Evolutionary conservation across 2,113 vertebrate species (phyloP), one percentile per base, ranked within the genome.

Genomic region (Perognathus longimembris): DNA sequence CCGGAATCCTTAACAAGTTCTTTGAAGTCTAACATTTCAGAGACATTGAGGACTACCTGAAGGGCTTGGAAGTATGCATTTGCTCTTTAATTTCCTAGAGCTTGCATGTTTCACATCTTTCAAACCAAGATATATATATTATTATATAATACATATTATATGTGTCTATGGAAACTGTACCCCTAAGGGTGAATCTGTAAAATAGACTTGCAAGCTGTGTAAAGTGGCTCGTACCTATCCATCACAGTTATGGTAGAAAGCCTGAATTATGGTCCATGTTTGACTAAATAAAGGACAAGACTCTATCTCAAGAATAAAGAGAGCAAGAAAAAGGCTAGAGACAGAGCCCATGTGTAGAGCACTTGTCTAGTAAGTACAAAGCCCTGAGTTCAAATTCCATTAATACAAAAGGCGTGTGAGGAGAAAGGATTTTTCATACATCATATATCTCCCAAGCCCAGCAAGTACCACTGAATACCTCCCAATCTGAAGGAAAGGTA

Each of bases 1-100:
- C 59, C 69, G 67, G 88, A 96, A 93, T 95, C 36, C 77, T 91
- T 92, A 95, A 79, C 45, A 85, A 28, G 79, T 91, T 91, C 90
- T 93, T 95, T 94, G 88, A 94, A 89, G 73, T 89, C 50, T 54
- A 54, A 75, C 21, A 94, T 87, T 91, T 96, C 90, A 95, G 92
- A 95, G 78, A 92, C 74, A 91, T 40, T 24, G 63, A 87, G 69
- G 61, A 76, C 87, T 79, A 57, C 89, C 81, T 85, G 78, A 89
- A 92, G 66, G 70, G 61, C 82, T 61, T 80, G 81, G 90, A 38
- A 89, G 91, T 67, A 89, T 85, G 21, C 63, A 64, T 84, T 86
- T 80, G 84, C 66, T 84, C 87, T 88, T 85, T 57, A 91, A 78
- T 81, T 80, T 45, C 45, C 67, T 42, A 40, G 73, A 73, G 59